Evolutionary conservation across 1,140 invertebrate genomes (phyloP), one percentile per base, ranked within the genome.

Genomic region (Danaus plexippus): DNA sequence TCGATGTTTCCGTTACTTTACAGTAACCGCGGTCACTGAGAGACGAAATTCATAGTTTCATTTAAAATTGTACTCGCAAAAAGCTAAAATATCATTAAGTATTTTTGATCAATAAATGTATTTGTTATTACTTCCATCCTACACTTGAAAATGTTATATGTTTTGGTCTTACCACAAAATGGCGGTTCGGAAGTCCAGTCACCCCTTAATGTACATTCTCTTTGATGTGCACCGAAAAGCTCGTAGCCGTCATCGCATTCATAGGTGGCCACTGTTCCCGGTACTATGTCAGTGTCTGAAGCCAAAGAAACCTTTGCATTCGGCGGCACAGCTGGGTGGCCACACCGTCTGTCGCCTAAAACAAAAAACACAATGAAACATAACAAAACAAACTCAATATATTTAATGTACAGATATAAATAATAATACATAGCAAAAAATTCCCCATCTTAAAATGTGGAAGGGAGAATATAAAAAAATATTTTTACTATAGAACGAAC

Each of bases 171-270:
- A 93, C 94, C 95, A 77, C 95, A 97, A 83, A 95, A 95, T 42
- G 95, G 94, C 18, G 94, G 76, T 11, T 94, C 93, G 11, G 92
- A 91, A 9, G 92, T 90, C 95, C 95, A 97, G 69, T 90, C 90
- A 44, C 92, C 93, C 54, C 87, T 87, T 22, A 89, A 71, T 47
- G 90, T 90, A 78, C 95, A 96, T 32, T 90, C 90, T 51, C 92
- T 80, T 52, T 89, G 88, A 15, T 89, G 87, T 2, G 90, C 80
- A 1, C 91, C 91, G 67, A 92, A 92, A 0, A 91, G 85, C 75
- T 92, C 90, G 84, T 96, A 97, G 46, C 95, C 95, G 40, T 93
- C 90, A 78, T 96, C 95, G 73, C 95, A 97, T 52, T 91, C 89
- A 75, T 95, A 96, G 13, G 90, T 92, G 9, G 94, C 95, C 32